Evolutionary conservation across 2,888 invertebrate genomes (phyloP).

Genomic region (Plemyria rubiginata): DNA sequence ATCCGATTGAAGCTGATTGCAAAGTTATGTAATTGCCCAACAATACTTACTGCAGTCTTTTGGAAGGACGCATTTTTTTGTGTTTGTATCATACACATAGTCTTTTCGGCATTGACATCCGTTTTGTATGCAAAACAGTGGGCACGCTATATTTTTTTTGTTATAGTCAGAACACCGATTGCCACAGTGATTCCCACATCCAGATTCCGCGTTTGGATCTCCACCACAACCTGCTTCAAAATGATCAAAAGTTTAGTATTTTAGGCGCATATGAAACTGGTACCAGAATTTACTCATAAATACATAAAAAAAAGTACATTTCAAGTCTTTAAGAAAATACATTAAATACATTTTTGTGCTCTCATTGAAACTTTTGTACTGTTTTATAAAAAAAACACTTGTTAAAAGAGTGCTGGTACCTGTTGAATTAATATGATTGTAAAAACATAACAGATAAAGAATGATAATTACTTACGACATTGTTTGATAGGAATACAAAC

Average conservation of each 20-base stretch:
- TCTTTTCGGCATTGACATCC: slow-evolving; percentile 45
- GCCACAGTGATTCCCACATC: slow-evolving; percentile 43
- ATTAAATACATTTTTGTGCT: neutral
- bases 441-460: neutral
- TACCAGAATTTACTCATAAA: too few relatives aligned
- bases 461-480: slow-evolving; percentile 44
- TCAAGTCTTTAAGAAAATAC: neutral
- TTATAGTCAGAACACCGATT: slow-evolving; percentile 34
- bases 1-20: too few relatives aligned
- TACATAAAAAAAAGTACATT: too few relatives aligned
- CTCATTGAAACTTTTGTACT: neutral
- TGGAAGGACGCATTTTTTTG: slow-evolving; percentile 43
- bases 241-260: too few relatives aligned
- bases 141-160: slow-evolving; percentile 29
- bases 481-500: slow-evolving; percentile 45
- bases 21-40: too few relatives aligned
- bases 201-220: slow-evolving; percentile 40
- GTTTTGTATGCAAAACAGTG: slow-evolving; percentile 34
- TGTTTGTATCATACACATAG: slow-evolving; percentile 34
- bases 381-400: neutral
- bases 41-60: slow-evolving; percentile 46
- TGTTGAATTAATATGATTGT: neutral
- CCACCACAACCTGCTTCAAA: slow-evolving; percentile 36
- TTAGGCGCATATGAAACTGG: too few relatives aligned
- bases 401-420: neutral